Evolutionary conservation across 1,140 invertebrate species (phyloP), one percentile per base, ranked within the genome.

Genomic region (Listronotus oregonensis): DNA sequence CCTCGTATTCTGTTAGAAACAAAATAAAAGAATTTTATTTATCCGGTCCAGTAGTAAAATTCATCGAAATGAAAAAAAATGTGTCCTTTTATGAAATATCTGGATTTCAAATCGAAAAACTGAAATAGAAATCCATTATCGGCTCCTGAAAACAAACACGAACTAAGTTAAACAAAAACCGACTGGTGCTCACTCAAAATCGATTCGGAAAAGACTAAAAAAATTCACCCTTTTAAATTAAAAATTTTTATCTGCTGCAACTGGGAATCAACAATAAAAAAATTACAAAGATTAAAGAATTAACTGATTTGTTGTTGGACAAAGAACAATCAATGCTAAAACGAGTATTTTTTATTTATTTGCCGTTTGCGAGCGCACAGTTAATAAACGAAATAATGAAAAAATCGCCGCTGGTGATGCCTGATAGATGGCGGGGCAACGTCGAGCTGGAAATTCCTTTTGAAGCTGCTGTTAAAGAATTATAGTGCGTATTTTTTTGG

Each of bases 221-320:
- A 46, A 58, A 47, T 27, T 31, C 7, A 44, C 59, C 34, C 42
- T 62, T 62, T 62, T 62, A 62, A 60, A 52, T 62, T 52, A 62
- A 62, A 62, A 62, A 52, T 52, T 60, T 60, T 60, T 62, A 62
- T 62, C 59, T 21, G 47, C 37, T 39, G 11, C 17, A 40, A 27
- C 34, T 27, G 32, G 12, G 37, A 40, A 17, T 51, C 17, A 51
- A 51, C 14, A 31, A 51, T 32, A 51, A 39, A 43, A 43, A 43
- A 62, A 62, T 32, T 52, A 52, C 59, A 52, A 62, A 62, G 59
- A 64, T 68, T 57, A 64, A 60, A 68, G 62, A 63, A 68, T 68
- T 64, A 68, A 68, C 67, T 64, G 62, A 68, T 68, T 68, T 61
- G 61, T 68, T 68, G 67, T 64, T 57, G 61, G 34, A 49, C 61